A percentile compares a stretch with the other conserved stretches of the same genome.
Evolutionary conservation across 2,888 invertebrate genomes (phyloP).

Genomic region (Dermolepida albohirtum): DNA sequence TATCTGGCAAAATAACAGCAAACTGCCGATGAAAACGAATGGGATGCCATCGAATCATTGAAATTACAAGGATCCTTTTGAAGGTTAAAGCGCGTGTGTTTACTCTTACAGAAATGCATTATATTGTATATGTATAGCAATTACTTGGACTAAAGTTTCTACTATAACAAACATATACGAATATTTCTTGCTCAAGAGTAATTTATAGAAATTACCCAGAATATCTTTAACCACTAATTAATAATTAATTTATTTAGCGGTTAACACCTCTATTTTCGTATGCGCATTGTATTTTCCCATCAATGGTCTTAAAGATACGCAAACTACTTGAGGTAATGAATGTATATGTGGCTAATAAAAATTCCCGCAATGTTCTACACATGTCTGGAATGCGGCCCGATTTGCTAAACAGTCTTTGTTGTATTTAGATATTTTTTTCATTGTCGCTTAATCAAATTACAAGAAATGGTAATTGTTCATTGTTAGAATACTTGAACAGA

Average conservation of each 20-base stretch:
- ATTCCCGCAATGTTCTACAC: constrained; percentile 33
- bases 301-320: constrained; percentile 29
- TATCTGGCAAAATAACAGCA: too few species aligned
- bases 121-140: too few species aligned
- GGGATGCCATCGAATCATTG: too few species aligned
- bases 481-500: constrained; percentile 22
- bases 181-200: too few species aligned
- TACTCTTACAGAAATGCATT: too few species aligned
- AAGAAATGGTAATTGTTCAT: constrained; percentile 38
- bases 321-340: constrained; percentile 34
- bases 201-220: too few species aligned
- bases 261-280: constrained; percentile 20
- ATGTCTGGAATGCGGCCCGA: constrained; percentile 33
- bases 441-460: constrained; percentile 35
- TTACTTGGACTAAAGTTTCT: too few species aligned
- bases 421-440: constrained; percentile 35
- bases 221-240: background rate
- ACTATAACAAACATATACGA: too few species aligned
- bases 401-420: constrained; percentile 35
- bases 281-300: constrained; percentile 23
- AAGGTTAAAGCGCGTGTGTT: too few species aligned
- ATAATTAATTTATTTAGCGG: constrained; percentile 4
- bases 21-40: too few species aligned
- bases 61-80: too few species aligned
- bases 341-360: constrained; percentile 33